Evolutionary conservation across 2,888 invertebrate genomes (phyloP), one percentile per base, ranked within the genome.

Genomic region (Mylabris sibirica): DNA sequence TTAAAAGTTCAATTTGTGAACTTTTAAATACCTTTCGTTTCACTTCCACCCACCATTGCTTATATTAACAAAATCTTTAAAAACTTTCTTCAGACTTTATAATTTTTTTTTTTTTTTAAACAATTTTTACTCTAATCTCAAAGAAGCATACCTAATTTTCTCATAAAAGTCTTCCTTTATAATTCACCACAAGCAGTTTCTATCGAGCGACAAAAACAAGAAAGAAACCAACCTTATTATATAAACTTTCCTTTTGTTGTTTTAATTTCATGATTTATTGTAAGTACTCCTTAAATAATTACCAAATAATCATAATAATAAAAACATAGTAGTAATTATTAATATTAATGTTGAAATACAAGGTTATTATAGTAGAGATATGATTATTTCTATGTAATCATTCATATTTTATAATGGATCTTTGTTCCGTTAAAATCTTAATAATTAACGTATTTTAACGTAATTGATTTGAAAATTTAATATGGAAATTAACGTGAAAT

Each of bases 231-330:
- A 30, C 30, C 8, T 30, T 30, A n/a, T 24, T 24, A 14, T 11
- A 1, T 0, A 59, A 24, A 59, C 20, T 26, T 14, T 26, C 24
- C 59, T 24, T 20, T 59, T 59, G 30, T 59, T 30, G 30, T 26
- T 59, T 59, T 59, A 30, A 30, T 59, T 59, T 14, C 24, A 22
- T 59, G 30, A 59, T 59, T 59, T 59, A 30, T 59, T 59, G 59
- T 24, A 59, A 22, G 59, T 59, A 14, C 22, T 30, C 30, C 8
- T 59, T 59, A 2, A 22, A 24, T 30, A 22, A 59, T n/a, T 30
- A 30, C 24, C 24, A 24, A 59, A 14, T 59, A 26, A n/a, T 38
- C 11, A 38, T 38, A 38, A 38, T 30, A 30, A 8, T 6, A 30
- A 30, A 1, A 30, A 30, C 30, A 4, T n/a, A n/a, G n/a, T n/a